Evolutionary conservation across 2,113 vertebrate genomes (phyloP), one percentile per base, ranked within the genome.

Genomic region (Psophia crepitans): DNA sequence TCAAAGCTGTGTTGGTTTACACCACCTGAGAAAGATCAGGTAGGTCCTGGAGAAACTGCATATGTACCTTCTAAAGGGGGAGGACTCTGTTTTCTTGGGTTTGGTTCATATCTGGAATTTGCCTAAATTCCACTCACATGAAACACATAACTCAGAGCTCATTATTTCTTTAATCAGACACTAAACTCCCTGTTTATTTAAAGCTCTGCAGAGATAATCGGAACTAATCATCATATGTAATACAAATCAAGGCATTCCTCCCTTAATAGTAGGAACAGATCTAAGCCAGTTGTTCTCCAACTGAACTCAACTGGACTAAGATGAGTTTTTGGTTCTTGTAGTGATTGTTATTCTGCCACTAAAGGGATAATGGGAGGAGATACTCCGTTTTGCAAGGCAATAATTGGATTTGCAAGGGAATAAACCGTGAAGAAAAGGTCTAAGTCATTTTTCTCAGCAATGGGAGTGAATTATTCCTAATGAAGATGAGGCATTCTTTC

Each of bases 301-400:
- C 49, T 88, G 93, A 95, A 97, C 81, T 95, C 85, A 83, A 63
- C 68, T 88, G 83, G 53, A 84, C 44, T 87, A 89, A 91, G 24
- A 94, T 28, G 53, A 56, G 21, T 77, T 87, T 95, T 93, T 74
- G 79, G 37, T 88, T 53, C 65, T 87, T 90, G 46, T 20, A 82
- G n/a, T 84, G 57, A 88, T 88, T 82, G 41, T 92, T 88, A 70
- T 84, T 91, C 79, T 96, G 49, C 80, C 65, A 77, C 81, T 90
- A 80, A 96, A 97, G 51, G 89, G 83, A 92, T 95, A 96, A 87
- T 56, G 77, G 93, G 87, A 96, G 19, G 61, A 96, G 91, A 95
- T 97, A 53, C 82, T 96, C 94, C 93, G 66, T 96, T 98, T 98
- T 97, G 96, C 87, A 98, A 91, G 93, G 94, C 84, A 96, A 93